phyloP scores from a whole-genome alignment of 2,888 invertebrate species.

The Caenorhabditis sulstoni region DNA sequence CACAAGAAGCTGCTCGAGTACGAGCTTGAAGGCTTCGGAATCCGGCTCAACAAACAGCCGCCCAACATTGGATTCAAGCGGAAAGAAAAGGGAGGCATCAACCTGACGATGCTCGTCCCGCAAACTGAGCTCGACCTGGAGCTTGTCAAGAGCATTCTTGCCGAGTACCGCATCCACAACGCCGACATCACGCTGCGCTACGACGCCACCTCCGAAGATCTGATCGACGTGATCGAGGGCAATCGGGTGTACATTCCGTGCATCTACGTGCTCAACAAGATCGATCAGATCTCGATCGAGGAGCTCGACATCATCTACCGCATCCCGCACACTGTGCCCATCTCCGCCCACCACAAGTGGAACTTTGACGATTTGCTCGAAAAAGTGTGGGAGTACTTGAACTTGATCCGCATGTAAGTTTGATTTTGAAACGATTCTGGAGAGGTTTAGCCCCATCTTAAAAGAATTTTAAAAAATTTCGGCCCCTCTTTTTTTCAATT shows the following conservation, averaged over 20 bases:
- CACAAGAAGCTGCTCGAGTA: slow-evolving; percentile 94
- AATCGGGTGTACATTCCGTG: slow-evolving; percentile 98
- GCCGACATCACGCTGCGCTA: slow-evolving; percentile 92
- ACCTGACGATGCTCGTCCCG: slow-evolving; percentile 90
- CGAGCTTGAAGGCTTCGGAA: slow-evolving; percentile 98
- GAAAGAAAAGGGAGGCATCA: slow-evolving; percentile 99
- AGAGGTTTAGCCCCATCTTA: too few relatives aligned
- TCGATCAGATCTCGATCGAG: slow-evolving; percentile 86
- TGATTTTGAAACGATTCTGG: slow-evolving; percentile 73
- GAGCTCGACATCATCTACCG: slow-evolving; percentile 96
- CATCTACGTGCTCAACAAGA: slow-evolving; percentile 98
- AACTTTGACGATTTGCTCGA: slow-evolving; percentile 92
- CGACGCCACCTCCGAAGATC: slow-evolving; percentile 96
- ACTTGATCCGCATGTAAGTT: slow-evolving; percentile 91
- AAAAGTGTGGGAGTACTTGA: slow-evolving; percentile 98
- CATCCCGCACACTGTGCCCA: slow-evolving; percentile 99
- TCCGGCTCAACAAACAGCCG: slow-evolving; percentile 93
- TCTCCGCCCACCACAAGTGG: slow-evolving; percentile 99
- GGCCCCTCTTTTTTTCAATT: too few relatives aligned
- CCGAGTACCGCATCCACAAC: slow-evolving; percentile 98
- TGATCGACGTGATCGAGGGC: slow-evolving; percentile 98
- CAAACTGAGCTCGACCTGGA: slow-evolving; percentile 96
- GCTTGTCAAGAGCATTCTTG: slow-evolving; percentile 93
- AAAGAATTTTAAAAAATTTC: too few relatives aligned
- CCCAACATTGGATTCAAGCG: slow-evolving; percentile 96